phyloP scores from a whole-genome alignment of 1,140 invertebrate species.

The Platorchestia sp. region DNA sequence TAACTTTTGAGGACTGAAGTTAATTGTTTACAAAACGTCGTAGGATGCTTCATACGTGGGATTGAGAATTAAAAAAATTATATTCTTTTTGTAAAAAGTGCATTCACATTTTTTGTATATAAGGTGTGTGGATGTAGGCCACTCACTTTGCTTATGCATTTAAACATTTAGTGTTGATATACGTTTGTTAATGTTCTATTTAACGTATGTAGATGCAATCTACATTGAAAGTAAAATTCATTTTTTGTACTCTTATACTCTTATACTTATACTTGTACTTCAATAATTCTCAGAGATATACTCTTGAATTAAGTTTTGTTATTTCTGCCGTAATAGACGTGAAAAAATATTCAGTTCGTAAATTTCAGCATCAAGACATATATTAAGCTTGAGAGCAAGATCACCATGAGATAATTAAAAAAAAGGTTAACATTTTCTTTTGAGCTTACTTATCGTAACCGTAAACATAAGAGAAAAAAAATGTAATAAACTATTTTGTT shows the following conservation, averaged over 20 bases:
- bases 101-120: neutral
- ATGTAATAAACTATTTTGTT: neutral
- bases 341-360: neutral
- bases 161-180: neutral
- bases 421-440: too few species aligned
- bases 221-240: neutral
- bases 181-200: neutral
- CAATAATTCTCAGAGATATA: neutral
- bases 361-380: too few species aligned
- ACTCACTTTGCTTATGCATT: neutral
- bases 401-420: too few species aligned
- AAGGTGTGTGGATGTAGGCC: neutral
- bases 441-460: too few species aligned
- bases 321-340: neutral
- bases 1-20: neutral
- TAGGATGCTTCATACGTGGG: neutral
- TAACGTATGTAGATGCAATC: neutral
- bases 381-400: too few species aligned
- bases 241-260: neutral
- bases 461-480: too few species aligned
- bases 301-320: neutral
- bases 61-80: neutral
- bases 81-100: neutral
- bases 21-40: neutral
- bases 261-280: too few species aligned